Evolutionary conservation across 2,888 invertebrate species (phyloP).

Genomic region (Achlya flavicornis): DNA sequence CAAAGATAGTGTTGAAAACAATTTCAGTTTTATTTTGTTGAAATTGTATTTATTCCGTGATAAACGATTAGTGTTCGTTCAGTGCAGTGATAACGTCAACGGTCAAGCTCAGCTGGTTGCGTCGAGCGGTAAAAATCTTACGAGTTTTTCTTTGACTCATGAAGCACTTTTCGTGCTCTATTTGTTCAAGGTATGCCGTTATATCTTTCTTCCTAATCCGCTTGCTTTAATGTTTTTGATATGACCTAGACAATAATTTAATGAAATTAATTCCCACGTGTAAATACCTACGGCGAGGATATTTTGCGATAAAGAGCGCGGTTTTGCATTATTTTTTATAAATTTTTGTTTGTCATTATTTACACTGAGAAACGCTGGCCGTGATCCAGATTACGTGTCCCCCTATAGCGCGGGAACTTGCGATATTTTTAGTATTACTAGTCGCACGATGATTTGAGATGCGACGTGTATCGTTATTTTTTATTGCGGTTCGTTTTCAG

Average conservation of each 20-base stretch:
- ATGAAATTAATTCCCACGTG: conserved; percentile 13
- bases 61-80: conserved; percentile 7
- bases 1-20: not conserved
- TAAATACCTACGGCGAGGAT: conserved; percentile 26
- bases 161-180: conserved; percentile 77
- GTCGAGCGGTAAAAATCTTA: conserved; percentile 80
- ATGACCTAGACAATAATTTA: conserved; percentile 26
- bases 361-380: conserved; percentile 70
- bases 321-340: conserved; percentile 22
- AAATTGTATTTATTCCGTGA: not conserved
- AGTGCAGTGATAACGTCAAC: conserved; percentile 71
- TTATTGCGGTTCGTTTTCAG: conserved; percentile 46
- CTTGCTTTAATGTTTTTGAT: conserved; percentile 33
- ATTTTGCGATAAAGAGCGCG: conserved; percentile 15
- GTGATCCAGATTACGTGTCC: conserved; percentile 80
- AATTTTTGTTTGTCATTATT: conserved; percentile 43
- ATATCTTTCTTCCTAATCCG: conserved; percentile 50
- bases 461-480: conserved; percentile 52
- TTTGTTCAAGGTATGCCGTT: conserved; percentile 80
- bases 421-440: conserved; percentile 78
- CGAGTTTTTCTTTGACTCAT: conserved; percentile 72
- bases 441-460: conserved; percentile 62
- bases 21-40: not conserved
- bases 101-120: conserved; percentile 81
- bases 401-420: conserved; percentile 80